Evolutionary conservation across 2,888 invertebrate genomes (phyloP).

Genomic region (Panzeria rudis): DNA sequence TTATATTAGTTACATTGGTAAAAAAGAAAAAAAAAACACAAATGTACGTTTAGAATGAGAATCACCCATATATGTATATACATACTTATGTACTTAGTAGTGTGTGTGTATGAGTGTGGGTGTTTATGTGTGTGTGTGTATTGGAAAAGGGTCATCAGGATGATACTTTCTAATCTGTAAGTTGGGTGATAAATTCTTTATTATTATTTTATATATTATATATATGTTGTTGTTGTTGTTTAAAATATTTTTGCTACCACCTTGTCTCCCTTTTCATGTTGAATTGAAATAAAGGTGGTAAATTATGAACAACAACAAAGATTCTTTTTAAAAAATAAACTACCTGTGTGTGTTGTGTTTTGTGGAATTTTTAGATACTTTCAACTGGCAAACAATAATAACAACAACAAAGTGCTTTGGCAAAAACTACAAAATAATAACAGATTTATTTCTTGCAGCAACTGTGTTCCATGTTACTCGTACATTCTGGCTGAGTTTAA

Average conservation of each 20-base stretch:
- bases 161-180: conserved; percentile 60
- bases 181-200: conserved; percentile 67
- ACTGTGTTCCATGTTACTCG: background rate
- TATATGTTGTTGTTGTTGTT: conserved; percentile 65
- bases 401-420: conserved; percentile 42
- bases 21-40: too few relatives aligned
- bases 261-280: conserved; percentile 23
- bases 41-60: too few relatives aligned
- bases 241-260: conserved; percentile 47
- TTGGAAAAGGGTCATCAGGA: conserved; percentile 58
- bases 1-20: too few relatives aligned
- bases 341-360: conserved; percentile 54
- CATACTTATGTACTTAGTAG: background rate
- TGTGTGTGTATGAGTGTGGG: background rate
- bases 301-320: conserved; percentile 47
- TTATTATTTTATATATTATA: conserved; percentile 46
- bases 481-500: conserved; percentile 51
- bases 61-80: background rate
- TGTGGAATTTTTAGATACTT: conserved; percentile 54
- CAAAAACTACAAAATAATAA: conserved; percentile 49
- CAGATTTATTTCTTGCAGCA: conserved; percentile 47
- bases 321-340: conserved; percentile 15
- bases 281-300: conserved; percentile 51
- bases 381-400: conserved; percentile 16
- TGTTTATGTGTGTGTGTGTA: background rate